Evolutionary conservation across 2,888 invertebrate genomes (phyloP).

Genomic region (Nesidiocoris tenuis): DNA sequence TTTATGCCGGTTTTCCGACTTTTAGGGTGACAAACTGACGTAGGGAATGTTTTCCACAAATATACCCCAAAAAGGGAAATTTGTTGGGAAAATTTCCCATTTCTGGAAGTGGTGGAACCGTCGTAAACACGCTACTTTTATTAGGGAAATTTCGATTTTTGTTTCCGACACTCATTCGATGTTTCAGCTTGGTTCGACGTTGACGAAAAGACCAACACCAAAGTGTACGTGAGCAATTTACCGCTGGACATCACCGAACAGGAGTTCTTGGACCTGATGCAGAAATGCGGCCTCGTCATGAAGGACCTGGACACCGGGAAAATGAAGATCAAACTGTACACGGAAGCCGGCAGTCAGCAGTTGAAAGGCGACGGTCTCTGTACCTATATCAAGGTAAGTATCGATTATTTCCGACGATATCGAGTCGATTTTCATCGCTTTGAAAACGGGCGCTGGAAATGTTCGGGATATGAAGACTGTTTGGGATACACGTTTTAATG

Average conservation of each 20-base stretch:
- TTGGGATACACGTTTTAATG: too few relatives aligned
- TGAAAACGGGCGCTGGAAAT: too few relatives aligned
- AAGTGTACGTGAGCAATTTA: conserved; percentile 92
- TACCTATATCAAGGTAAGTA: conserved; percentile 86
- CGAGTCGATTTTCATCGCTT: too few relatives aligned
- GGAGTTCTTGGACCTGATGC: conserved; percentile 88
- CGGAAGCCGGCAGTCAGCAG: conserved; percentile 68
- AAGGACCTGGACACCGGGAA: conserved; percentile 76
- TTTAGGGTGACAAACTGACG: too few relatives aligned
- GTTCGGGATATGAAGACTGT: too few relatives aligned
- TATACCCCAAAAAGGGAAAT: too few relatives aligned
- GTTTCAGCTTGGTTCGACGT: conserved; percentile 86
- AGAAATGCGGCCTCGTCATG: conserved; percentile 93
- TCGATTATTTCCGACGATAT: neutral
- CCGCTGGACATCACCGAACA: conserved; percentile 86
- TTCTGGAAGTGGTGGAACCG: too few relatives aligned
- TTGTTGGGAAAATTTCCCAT: too few relatives aligned
- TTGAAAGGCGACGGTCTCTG: conserved; percentile 96
- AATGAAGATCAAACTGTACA: conserved; percentile 90
- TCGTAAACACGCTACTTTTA: too few relatives aligned
- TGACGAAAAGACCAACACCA: conserved; percentile 83
- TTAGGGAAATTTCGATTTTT: neutral
- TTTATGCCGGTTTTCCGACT: too few relatives aligned
- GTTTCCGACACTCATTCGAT: too few relatives aligned
- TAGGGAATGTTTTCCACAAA: too few relatives aligned